Evolutionary conservation across 1,140 invertebrate genomes (phyloP).

Genomic region (Anastrepha ludens): DNA sequence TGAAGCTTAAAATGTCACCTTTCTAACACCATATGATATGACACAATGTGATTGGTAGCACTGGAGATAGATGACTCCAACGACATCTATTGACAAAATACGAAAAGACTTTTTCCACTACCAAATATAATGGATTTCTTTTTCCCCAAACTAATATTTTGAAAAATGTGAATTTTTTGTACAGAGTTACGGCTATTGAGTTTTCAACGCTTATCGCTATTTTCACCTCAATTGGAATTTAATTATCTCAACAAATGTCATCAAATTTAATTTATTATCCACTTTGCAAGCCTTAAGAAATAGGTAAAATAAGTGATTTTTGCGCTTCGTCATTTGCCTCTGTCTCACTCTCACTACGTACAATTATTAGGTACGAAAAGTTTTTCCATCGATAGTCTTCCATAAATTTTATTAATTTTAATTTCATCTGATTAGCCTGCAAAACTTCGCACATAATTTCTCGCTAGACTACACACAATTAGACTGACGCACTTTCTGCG

Average conservation of each 20-base stretch:
- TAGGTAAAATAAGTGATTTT: neutral
- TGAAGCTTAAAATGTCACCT: too few species aligned
- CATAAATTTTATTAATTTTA: neutral
- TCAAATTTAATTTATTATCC: neutral
- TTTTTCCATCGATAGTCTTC: neutral
- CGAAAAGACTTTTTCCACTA: too few species aligned
- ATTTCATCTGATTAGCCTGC: constrained; percentile 12
- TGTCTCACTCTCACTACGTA: neutral
- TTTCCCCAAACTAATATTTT: too few species aligned
- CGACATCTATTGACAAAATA: too few species aligned
- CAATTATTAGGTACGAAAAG: neutral
- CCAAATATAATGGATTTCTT: too few species aligned
- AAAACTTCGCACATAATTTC: constrained; percentile 23
- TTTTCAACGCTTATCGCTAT: too few species aligned
- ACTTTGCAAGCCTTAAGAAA: neutral
- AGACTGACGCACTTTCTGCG: neutral
- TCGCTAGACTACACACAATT: neutral
- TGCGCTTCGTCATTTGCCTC: neutral
- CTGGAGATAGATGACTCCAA: too few species aligned
- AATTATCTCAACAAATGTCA: neutral
- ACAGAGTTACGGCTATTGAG: too few species aligned
- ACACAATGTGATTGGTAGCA: too few species aligned
- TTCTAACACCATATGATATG: too few species aligned
- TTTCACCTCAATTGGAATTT: neutral
- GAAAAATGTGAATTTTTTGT: too few species aligned